phyloP scores from a whole-genome alignment of 2,113 vertebrate species.

The Macquaria australasica region DNA sequence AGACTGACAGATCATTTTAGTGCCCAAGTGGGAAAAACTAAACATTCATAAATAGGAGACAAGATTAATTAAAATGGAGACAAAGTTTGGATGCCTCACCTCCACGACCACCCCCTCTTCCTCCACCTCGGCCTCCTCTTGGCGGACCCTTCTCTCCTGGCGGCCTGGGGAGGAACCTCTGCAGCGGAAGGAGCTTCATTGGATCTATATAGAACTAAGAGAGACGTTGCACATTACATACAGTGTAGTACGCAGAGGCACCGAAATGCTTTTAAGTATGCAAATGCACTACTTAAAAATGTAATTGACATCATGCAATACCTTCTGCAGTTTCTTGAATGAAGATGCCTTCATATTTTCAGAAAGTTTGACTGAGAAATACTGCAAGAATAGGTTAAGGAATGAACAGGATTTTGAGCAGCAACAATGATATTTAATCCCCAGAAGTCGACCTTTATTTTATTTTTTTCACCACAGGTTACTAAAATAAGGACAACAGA shows the following conservation, averaged over 20 bases:
- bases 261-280: fast-evolving
- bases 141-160: constrained; percentile 94
- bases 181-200: constrained; percentile 94
- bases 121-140: constrained; percentile 90
- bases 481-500: neutral
- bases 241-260: neutral
- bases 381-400: constrained; percentile 89
- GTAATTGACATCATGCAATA: constrained; percentile 55
- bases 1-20: neutral
- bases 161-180: constrained; percentile 95
- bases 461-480: neutral
- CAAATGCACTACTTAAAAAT: neutral
- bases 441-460: neutral
- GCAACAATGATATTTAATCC: neutral
- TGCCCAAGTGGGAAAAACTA: neutral
- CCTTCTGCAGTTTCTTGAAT: constrained; percentile 99
- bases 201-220: constrained; percentile 97
- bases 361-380: constrained; percentile 98
- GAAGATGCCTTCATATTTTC: constrained; percentile 98
- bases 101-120: constrained; percentile 87
- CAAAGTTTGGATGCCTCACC: constrained; percentile 55
- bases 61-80: neutral
- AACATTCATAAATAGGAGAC: neutral
- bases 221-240: neutral
- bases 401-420: constrained; percentile 14